Evolutionary conservation across 2,888 invertebrate genomes (phyloP).

Genomic region (Macaria notata): DNA sequence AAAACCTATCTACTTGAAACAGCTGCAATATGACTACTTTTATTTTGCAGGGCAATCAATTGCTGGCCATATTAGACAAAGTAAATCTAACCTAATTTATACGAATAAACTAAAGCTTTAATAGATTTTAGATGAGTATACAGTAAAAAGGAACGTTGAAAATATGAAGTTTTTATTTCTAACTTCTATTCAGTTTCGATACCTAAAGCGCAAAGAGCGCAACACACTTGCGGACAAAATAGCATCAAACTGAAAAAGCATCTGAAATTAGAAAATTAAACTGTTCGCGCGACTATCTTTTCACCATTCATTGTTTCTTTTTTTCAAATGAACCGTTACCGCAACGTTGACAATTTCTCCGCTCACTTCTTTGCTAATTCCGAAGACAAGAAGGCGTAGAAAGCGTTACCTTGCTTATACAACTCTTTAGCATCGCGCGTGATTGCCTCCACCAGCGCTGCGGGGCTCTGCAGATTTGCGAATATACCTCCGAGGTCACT

Average conservation of each 20-base stretch:
- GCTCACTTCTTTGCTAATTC: slow-evolving; percentile 71
- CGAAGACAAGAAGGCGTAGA: slow-evolving; percentile 68
- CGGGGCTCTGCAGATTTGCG: slow-evolving; percentile 52
- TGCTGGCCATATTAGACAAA: no score
- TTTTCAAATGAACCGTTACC: slow-evolving; percentile 59
- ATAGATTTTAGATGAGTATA: no score
- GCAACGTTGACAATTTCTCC: slow-evolving; percentile 69
- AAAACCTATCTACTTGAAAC: no score
- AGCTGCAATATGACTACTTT: no score
- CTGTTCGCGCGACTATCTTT: slow-evolving; percentile 29
- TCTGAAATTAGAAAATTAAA: slow-evolving; percentile 4
- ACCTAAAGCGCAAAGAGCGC: no score
- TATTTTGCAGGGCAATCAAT: no score
- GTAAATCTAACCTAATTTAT: no score
- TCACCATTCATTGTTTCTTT: slow-evolving; percentile 54
- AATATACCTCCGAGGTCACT: slow-evolving; percentile 60
- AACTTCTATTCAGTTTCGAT: no score
- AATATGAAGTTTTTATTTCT: no score
- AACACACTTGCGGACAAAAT: no score
- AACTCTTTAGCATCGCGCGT: slow-evolving; percentile 60
- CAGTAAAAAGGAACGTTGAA: no score
- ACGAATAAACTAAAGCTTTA: no score
- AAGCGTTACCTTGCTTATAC: slow-evolving; percentile 72
- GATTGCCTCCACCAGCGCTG: slow-evolving; percentile 48
- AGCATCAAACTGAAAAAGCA: neutral